Base-by-base conservation (phyloP, 1,140 invertebrate species). In the Lordiphosa clarofinis region DNA sequence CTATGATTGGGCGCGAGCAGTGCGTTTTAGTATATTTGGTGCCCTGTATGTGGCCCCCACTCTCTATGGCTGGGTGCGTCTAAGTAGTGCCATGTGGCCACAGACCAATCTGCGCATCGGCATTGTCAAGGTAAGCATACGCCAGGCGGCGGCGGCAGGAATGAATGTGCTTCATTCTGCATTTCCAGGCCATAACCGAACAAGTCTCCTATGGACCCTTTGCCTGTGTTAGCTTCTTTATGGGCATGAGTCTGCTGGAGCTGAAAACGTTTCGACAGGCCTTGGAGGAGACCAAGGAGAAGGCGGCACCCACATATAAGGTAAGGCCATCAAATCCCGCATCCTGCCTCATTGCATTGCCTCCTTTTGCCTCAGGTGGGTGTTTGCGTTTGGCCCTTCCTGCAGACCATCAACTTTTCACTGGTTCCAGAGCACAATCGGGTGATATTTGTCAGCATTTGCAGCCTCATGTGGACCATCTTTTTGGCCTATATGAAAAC, bases 401-500 rank as follows among this genome's bases (percentile, higher is more conserved):
- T 96, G 28, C 95, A 96, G 89, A 94, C 95, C 19, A 90, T 96
- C 2, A 97, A 97, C 78, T 96, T 96, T 73, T 91, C 92, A 8
- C 89, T 95, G 31, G 91, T 97, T 49, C 92, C 93, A 21, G 94
- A 96, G 84, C 92, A 92, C 69, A 95, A 97, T 89, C 91, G 95
- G 61, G 94, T 96, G 9, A 91, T 94, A n/a, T 95, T 95, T 81
- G 95, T 96, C 15, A 95, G 95, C 81, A 86, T 93, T 10, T 96
- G 94, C 81, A 96, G 95, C 89, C 91, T 96, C 46, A 88, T 95
- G 57, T 97, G 95, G 95, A 95, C 94, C 15, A 93, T 93, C 68
- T 96, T 96, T 87, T 90, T 97, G 47, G 94, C 95, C 0, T 96
- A 96, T 71, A 95, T 96, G 94, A 95, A 96, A 88, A 68, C 50